phyloP scores from a whole-genome alignment of 2,797 vertebrate species.

The Remorina albescens region DNA sequence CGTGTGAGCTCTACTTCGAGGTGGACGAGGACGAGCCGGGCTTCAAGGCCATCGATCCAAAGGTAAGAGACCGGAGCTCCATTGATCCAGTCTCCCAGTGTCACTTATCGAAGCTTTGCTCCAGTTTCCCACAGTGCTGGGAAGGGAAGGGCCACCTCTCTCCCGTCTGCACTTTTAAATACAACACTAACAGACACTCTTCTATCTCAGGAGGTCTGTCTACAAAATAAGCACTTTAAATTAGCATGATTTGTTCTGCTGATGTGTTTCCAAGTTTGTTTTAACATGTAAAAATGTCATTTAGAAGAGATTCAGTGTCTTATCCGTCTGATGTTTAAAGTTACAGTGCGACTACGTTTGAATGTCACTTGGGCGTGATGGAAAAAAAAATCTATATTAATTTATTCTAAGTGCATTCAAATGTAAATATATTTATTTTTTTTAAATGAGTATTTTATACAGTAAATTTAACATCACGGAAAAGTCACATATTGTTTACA shows the following conservation, averaged over 20 bases:
- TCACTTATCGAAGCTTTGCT: conserved; percentile 20
- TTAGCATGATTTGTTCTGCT: not conserved
- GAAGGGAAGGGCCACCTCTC: not conserved
- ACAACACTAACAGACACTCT: not conserved
- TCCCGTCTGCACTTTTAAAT: not conserved
- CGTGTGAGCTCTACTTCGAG: conserved; percentile 97
- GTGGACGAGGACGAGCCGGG: conserved; percentile 96
- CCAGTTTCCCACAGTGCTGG: not conserved
- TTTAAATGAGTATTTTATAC: not conserved
- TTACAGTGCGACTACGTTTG: not conserved
- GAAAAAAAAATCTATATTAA: too few relatives aligned
- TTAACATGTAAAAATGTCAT: not conserved
- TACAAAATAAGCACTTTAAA: not conserved
- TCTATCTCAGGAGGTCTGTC: not conserved
- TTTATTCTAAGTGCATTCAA: not conserved
- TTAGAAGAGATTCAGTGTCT: not conserved
- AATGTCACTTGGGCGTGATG: not conserved
- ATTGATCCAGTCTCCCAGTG: conserved; percentile 38
- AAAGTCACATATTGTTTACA: not conserved
- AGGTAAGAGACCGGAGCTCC: conserved; percentile 87
- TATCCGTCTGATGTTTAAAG: not conserved
- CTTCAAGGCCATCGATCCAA: conserved; percentile 96
- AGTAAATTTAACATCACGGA: not conserved
- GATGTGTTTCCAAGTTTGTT: not conserved
- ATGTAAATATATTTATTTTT: not conserved